Base-by-base conservation (phyloP, 2,888 invertebrate genomes). In the Aethes cnicana region DNA sequence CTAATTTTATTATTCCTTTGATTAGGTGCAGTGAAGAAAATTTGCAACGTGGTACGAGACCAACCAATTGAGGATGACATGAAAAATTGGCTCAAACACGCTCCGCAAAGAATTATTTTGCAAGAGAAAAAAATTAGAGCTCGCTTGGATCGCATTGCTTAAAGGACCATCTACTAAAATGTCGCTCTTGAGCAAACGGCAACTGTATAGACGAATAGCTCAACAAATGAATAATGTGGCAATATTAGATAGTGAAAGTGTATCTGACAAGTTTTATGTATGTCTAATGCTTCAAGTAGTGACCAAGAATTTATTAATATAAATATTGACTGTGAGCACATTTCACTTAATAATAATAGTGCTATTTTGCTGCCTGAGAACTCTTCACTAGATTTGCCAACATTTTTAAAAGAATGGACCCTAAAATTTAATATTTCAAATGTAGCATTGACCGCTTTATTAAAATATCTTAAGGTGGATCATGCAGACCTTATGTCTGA, bases 1-100 rank as follows among this genome's bases (percentile, higher is more conserved):
- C 30, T 30, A 8, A 14, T 12, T 30, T 30, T 30, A n/a, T 7
- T 14, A 30, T 30, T 30, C 11, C 14, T 30, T 14, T 30, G 30
- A 11, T 14, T 30, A 30, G 30, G 30, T 12, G 30, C 30, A 30
- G 30, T 30, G 30, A 30, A 30, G 5, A 30, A 30, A 30, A 30
- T 30, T 30, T 30, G 30, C 30, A 30, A 30, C 14, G 12, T 30
- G 12, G 30, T 30, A 30, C 30, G 30, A 14, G 30, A 30, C 30
- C 30, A 30, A 14, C 14, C 14, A 14, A 30, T 30, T 14, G 30
- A 30, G 14, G 30, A 30, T 30, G 30, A 30, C 12, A 30, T 30
- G 30, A 30, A 14, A 30, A 8, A 12, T 30, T 30, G 30, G 30
- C 14, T 30, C n/a, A n/a, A n/a, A n/a, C n/a, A 30, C 5, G 30